These are phyloP conservation scores for Ataeniobius toweri DNA, from an alignment of 2,797 vertebrate species.

Conservation along the genomic window DNA sequence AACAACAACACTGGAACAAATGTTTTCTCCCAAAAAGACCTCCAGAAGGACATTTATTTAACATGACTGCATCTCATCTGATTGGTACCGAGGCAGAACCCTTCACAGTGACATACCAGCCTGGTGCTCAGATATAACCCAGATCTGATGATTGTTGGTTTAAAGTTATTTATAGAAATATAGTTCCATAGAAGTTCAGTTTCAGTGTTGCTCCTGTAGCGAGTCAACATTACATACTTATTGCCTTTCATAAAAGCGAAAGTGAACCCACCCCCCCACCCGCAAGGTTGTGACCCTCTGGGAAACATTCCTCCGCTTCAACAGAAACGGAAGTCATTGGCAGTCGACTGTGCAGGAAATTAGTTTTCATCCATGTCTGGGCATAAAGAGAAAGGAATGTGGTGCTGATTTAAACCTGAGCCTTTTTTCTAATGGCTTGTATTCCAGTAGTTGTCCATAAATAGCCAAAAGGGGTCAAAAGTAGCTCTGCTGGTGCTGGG, in stretches of 20 bases:
- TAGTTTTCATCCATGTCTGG: conserved; percentile 12
- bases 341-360: conserved; percentile 21
- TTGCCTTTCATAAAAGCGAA: conserved; percentile 3
- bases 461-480: too few species aligned
- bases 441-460: too few species aligned
- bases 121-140: not conserved
- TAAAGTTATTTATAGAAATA: conserved; percentile 6
- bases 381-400: conserved; percentile 16
- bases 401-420: not conserved
- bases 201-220: not conserved
- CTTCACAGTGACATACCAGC: not conserved
- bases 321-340: conserved; percentile 23
- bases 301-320: conserved; percentile 20
- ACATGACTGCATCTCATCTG: not conserved
- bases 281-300: conserved; percentile 34
- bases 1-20: too few species aligned
- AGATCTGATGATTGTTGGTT: not conserved
- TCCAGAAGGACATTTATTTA: too few species aligned
- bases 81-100: not conserved
- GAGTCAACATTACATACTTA: not conserved
- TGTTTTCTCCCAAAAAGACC: not conserved
- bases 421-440: too few species aligned
- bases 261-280: not conserved
- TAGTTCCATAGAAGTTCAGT: not conserved
- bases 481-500: too few species aligned